phyloP scores from a whole-genome alignment of 2,797 vertebrate species.

The Macroramphosus scolopax region DNA sequence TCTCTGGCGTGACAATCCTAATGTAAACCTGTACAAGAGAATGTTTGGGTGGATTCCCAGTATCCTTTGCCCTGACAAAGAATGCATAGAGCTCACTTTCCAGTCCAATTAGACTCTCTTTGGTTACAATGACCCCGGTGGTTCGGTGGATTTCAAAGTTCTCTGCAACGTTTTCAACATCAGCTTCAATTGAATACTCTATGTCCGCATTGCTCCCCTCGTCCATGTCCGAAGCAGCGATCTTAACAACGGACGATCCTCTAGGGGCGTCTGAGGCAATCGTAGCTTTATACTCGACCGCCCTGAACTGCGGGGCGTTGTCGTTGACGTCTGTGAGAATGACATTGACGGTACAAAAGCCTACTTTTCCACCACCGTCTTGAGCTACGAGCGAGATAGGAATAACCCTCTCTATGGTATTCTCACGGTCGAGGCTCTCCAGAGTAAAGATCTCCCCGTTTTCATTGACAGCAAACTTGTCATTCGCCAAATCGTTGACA shows the following conservation, averaged over 20 bases:
- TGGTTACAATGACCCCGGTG: slow-evolving; percentile 88
- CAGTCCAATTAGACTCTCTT: slow-evolving; percentile 95
- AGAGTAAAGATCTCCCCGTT: slow-evolving; percentile 89
- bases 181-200: slow-evolving; percentile 87
- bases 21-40: slow-evolving; percentile 89
- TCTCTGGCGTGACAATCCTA: slow-evolving; percentile 87
- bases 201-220: slow-evolving; percentile 97
- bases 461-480: slow-evolving; percentile 88
- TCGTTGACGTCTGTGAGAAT: slow-evolving; percentile 98
- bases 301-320: slow-evolving; percentile 95
- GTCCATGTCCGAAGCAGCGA: slow-evolving; percentile 92
- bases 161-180: slow-evolving; percentile 88
- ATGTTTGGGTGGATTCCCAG: slow-evolving; percentile 84
- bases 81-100: slow-evolving; percentile 92
- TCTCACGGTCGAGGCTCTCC: slow-evolving; percentile 93
- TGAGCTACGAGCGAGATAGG: slow-evolving; percentile 89
- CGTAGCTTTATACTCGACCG: slow-evolving; percentile 87
- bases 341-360: slow-evolving; percentile 91
- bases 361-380: slow-evolving; percentile 93
- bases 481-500: slow-evolving; percentile 92
- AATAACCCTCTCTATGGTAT: slow-evolving; percentile 88
- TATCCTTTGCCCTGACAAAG: slow-evolving; percentile 89
- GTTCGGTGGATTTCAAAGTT: slow-evolving; percentile 92
- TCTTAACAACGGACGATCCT: slow-evolving; percentile 86
- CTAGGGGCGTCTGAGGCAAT: slow-evolving; percentile 85